Percentiles rank a stretch among this genome's conserved stretches.
Conservation (phyloP, 2,888 invertebrate species). For the Andrena fulva region DNA sequence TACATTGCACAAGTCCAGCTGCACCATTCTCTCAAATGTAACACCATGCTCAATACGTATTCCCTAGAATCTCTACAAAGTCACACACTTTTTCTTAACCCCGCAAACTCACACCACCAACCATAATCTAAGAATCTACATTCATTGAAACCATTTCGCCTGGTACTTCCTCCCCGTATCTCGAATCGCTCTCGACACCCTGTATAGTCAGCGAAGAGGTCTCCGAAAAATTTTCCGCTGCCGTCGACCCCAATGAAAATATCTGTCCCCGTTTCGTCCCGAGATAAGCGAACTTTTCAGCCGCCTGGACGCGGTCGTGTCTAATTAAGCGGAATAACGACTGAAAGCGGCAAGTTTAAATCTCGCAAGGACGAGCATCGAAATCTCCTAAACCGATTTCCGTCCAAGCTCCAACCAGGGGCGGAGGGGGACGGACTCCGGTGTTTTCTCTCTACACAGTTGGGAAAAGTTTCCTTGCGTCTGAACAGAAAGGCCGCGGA, state of each 20-base stretch:
- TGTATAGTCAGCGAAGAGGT: not conserved
- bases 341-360: constrained; percentile 42
- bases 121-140: no score
- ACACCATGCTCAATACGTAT: no score
- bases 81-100: no score
- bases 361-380: constrained; percentile 26
- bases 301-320: not conserved
- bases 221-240: constrained; percentile 25
- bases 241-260: constrained; percentile 17
- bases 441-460: not conserved
- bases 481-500: not conserved
- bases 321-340: constrained; percentile 42
- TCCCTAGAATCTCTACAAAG: no score
- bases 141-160: no score
- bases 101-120: no score
- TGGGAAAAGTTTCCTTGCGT: constrained; percentile 14
- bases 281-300: constrained; percentile 34
- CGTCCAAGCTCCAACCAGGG: constrained; percentile 17
- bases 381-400: constrained; percentile 59
- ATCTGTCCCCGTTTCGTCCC: constrained; percentile 17
- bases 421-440: not conserved
- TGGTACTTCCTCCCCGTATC: no score
- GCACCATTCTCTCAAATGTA: no score
- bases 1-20: no score
- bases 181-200: not conserved